phyloP scores from a whole-genome alignment of 2,888 invertebrate genomes.

The Abrostola triplasia region DNA sequence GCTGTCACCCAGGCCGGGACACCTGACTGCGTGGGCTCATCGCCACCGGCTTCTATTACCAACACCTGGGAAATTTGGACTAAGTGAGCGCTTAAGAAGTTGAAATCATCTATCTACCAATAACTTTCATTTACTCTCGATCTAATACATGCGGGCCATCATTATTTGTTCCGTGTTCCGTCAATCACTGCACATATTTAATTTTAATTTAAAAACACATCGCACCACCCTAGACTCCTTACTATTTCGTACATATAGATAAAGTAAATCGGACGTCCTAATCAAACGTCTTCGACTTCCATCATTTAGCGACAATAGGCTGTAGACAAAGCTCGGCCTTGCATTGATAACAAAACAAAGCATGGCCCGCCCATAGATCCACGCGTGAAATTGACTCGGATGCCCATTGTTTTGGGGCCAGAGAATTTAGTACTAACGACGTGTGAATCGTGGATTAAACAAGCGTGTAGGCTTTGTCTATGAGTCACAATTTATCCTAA shows the following conservation, averaged over 20 bases:
- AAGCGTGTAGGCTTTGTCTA: neutral
- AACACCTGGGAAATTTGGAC: conserved; percentile 84
- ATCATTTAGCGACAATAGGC: conserved; percentile 11
- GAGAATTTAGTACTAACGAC: conserved; percentile 8
- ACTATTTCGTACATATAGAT: no score
- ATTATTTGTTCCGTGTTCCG: no score
- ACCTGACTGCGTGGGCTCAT: conserved; percentile 90
- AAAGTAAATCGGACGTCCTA: conserved; percentile 2
- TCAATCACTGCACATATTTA: no score
- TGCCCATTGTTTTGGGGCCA: conserved; percentile 45
- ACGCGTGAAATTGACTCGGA: conserved; percentile 55
- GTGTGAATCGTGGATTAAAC: conserved; percentile 7
- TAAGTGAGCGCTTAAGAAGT: no score
- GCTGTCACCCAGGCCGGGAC: conserved; percentile 91
- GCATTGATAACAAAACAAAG: conserved; percentile 60
- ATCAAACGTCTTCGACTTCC: conserved; percentile 7
- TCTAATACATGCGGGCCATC: no score
- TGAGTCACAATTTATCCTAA: neutral
- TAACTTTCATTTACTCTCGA: no score
- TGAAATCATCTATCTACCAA: no score
- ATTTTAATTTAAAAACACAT: no score
- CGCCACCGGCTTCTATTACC: conserved; percentile 91
- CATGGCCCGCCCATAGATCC: conserved; percentile 51
- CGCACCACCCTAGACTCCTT: no score
- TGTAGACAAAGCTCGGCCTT: conserved; percentile 42